A percentile compares a stretch with the other conserved stretches of the same genome.
phyloP scores from a whole-genome alignment of 2,113 vertebrate species.

The Prunella himalayana region DNA sequence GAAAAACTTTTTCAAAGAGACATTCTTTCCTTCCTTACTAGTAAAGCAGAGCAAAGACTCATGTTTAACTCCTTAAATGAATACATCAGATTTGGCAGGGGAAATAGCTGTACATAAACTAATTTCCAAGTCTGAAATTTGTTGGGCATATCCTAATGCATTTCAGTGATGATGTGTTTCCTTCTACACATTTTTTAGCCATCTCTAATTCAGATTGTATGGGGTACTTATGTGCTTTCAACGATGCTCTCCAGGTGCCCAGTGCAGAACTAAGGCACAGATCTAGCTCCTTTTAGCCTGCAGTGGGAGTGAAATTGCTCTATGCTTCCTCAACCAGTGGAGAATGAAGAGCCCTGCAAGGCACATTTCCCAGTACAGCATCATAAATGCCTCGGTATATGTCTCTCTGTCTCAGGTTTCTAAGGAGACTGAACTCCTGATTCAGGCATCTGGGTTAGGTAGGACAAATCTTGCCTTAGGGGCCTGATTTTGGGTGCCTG shows the following conservation, averaged over 20 bases:
- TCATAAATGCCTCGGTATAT: background rate
- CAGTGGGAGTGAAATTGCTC: background rate
- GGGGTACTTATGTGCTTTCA: fast-evolving
- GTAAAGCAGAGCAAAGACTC: background rate
- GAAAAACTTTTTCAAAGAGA: background rate
- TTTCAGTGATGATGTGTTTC: background rate
- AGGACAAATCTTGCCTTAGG: background rate
- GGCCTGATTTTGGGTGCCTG: background rate
- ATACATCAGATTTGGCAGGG: background rate
- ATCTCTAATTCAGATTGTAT: background rate
- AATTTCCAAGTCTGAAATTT: background rate
- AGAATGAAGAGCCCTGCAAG: background rate
- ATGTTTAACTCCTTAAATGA: background rate
- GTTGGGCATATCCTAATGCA: background rate
- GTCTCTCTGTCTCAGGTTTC: background rate
- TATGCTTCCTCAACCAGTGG: background rate
- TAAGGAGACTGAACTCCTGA: background rate
- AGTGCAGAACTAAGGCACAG: background rate
- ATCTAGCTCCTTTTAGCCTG: background rate
- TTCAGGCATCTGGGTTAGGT: background rate
- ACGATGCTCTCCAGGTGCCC: background rate
- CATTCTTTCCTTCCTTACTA: background rate
- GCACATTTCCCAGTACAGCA: background rate
- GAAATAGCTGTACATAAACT: background rate
- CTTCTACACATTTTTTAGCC: fast-evolving